These are phyloP conservation scores for Apamea monoglypha DNA, from an alignment of 2,888 invertebrate species.

Conservation along the genomic window DNA sequence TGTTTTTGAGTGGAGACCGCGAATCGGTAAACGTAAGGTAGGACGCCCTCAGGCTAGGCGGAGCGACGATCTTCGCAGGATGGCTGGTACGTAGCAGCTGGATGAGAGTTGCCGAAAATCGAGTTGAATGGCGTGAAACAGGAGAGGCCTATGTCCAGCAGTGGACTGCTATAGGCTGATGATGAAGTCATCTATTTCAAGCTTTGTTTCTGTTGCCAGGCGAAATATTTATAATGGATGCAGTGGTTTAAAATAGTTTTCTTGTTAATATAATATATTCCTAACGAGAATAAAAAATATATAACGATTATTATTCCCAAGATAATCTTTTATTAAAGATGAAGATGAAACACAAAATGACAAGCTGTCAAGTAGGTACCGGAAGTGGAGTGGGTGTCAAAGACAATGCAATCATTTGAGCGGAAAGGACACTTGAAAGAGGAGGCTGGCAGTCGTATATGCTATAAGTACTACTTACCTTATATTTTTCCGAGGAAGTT, in stretches of 20 bases:
- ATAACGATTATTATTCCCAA: not conserved
- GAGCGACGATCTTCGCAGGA: too few species aligned
- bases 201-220: not conserved
- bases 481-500: not conserved
- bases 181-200: not conserved
- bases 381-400: not conserved
- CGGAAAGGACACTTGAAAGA: not conserved
- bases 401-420: not conserved
- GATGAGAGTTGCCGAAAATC: too few species aligned
- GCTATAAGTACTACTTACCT: not conserved
- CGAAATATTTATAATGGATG: not conserved
- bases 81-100: too few species aligned
- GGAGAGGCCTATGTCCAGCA: too few species aligned
- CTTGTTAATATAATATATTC: not conserved
- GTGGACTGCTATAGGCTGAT: too few species aligned
- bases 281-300: too few species aligned
- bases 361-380: not conserved
- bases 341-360: not conserved
- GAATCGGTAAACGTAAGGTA: too few species aligned
- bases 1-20: too few species aligned
- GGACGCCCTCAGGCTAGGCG: too few species aligned
- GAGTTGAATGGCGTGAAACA: too few species aligned
- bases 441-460: not conserved
- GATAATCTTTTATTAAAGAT: not conserved
- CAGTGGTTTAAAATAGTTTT: too few species aligned